Base-by-base conservation (phyloP, 2,797 vertebrate genomes). In the Onychomys torridus region DNA sequence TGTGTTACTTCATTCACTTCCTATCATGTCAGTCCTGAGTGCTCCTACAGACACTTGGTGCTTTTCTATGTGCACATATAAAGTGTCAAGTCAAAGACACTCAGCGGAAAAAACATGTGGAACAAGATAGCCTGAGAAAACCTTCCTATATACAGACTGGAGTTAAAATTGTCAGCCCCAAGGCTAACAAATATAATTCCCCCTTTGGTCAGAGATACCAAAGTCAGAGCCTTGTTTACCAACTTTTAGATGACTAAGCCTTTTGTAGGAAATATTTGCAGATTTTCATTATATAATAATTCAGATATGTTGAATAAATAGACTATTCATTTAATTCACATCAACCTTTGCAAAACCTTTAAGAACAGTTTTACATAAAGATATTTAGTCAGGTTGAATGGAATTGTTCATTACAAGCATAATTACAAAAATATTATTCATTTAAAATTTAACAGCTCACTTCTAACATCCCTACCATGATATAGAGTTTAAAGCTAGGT, bases 11-110 rank as follows among this genome's bases (percentile, higher is more conserved):
- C 17, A 32, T 79, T 81, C 43, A 79, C 17, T 89, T 96, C 52
- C 59, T 81, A 27, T 32, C 4, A 1, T 19, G 79, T 94, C 16
- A 73, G 23, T 83, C 73, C 46, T 91, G 65, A 93, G 46, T 61
- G 59, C 49, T 96, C 76, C 71, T 86, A 69, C 63, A 96, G 16
- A 89, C 75, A 93, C 63, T 46, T 75, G 4, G 4, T 93, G 65
- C 13, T 92, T 91, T 57, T 71, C 32, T 90, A 1, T 95, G 19
- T 81, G 65, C 76, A 75, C 52, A 55, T 21, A 52, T 49, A 84
- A 57, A 95, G 91, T 61, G 71, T 67, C 57, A 3, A 95, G 3
- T 67, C 57, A 5, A 95, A 4, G 61, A 46, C n/a, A 59, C 57
- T 69, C 34, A 83, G 55, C 94, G 73, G 61, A 37, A 57, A 95